Evolutionary conservation across 2,888 invertebrate genomes (phyloP).

Genomic region (Coleophora flavipennella): DNA sequence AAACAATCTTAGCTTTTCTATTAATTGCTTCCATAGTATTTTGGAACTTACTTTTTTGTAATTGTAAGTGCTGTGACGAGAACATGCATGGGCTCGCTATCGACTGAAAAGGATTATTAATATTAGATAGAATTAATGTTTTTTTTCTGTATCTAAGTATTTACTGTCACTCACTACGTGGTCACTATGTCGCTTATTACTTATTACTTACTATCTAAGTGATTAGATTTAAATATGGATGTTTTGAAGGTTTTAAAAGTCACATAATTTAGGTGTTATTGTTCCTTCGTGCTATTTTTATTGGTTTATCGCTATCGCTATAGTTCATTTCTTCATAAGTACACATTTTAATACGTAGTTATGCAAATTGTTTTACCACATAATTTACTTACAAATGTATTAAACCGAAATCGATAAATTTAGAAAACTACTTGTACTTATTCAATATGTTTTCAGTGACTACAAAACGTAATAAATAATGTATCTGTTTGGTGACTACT

Average conservation of each 20-base stretch:
- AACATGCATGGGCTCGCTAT: slow-evolving; percentile 42
- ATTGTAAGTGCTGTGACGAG: slow-evolving; percentile 42
- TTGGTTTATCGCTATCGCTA: no score
- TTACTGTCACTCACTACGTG: no score
- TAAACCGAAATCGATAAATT: slow-evolving; percentile 2
- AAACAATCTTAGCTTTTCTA: slow-evolving; percentile 6
- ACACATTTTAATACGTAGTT: no score
- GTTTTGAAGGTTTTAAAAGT: no score
- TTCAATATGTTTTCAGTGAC: slow-evolving; percentile 7
- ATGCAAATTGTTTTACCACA: no score
- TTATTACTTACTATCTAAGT: slow-evolving; percentile 39
- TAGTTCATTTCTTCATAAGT: no score
- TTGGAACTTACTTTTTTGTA: slow-evolving; percentile 3
- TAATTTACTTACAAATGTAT: no score
- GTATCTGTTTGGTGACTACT: slow-evolving; percentile 39
- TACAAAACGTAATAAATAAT: slow-evolving; percentile 29
- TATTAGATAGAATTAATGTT: slow-evolving; percentile 49
- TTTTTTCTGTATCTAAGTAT: slow-evolving; percentile 25
- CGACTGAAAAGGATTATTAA: slow-evolving; percentile 56
- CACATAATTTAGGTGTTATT: no score
- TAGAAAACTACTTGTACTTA: slow-evolving; percentile 9
- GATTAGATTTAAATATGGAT: slow-evolving; percentile 51
- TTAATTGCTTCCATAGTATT: not conserved
- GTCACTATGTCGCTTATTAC: no score
- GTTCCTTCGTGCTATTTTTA: no score